Percentiles rank a stretch among this genome's conserved stretches.
Evolutionary conservation across 2,888 invertebrate genomes (phyloP).

Genomic region (Temnothorax unifasciatus): DNA sequence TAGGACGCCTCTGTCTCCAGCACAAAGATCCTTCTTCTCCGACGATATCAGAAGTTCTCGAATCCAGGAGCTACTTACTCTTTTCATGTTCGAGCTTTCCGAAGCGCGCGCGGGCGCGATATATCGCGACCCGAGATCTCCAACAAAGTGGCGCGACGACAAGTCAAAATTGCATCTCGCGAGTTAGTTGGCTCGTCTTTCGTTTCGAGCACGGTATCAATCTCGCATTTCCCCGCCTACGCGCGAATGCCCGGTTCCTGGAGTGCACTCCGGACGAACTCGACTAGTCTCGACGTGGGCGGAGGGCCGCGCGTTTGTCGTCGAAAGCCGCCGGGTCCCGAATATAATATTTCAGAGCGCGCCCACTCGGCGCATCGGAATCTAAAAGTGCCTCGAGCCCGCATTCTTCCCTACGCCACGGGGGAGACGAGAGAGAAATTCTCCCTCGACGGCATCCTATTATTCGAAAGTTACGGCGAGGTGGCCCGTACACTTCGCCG

Average conservation of each 20-base stretch:
- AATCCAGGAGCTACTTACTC: constrained; percentile 14
- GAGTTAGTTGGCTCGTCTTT: constrained; percentile 43
- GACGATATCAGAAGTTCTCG: neutral
- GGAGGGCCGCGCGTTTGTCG: neutral
- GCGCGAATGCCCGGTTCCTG: constrained; percentile 25
- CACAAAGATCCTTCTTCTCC: neutral
- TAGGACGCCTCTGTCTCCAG: neutral
- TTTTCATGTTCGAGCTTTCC: constrained; percentile 7
- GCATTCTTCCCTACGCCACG: constrained; percentile 1
- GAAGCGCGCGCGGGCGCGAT: neutral
- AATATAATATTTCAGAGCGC: constrained; percentile 52
- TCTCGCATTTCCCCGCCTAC: constrained; percentile 44
- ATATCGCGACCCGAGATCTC: constrained; percentile 22
- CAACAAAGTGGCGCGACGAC: constrained; percentile 41
- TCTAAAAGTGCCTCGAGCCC: constrained; percentile 1
- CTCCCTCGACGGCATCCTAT: constrained; percentile 49
- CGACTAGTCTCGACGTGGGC: constrained; percentile 6
- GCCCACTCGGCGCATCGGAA: constrained; percentile 31
- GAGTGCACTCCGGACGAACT: constrained; percentile 59
- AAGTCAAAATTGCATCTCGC: constrained; percentile 42
- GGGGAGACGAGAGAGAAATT: constrained; percentile 11
- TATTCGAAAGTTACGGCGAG: constrained; percentile 70
- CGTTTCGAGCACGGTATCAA: constrained; percentile 51
- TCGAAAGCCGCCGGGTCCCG: constrained; percentile 29
- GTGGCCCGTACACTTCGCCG: constrained; percentile 53